Percentiles rank a stretch among this genome's conserved stretches.
These are phyloP conservation scores for Poeciliopsis paucimaculata DNA, from an alignment of 2,797 vertebrate genomes.

Conservation along the genomic window DNA sequence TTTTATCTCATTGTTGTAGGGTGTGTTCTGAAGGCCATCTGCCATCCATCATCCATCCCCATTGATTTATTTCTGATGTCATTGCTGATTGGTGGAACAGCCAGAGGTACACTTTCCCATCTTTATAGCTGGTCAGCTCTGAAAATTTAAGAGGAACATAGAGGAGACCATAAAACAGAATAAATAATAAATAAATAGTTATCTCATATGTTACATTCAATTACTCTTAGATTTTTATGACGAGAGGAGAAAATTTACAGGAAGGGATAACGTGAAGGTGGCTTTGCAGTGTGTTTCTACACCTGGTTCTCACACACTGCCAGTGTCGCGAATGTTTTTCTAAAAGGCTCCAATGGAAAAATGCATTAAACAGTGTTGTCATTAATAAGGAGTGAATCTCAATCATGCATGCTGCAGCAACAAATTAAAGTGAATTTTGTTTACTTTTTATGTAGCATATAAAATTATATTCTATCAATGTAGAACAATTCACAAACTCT, in stretches of 20 bases:
- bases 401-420: neutral
- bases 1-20: slow-evolving; percentile 25
- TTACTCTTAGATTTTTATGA: neutral
- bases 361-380: neutral
- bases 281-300: neutral
- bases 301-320: neutral
- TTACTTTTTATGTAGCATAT: neutral
- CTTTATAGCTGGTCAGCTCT: neutral
- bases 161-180: neutral
- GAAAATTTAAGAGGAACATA: neutral
- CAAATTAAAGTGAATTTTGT: neutral
- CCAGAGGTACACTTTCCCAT: slow-evolving; percentile 8
- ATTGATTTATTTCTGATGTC: slow-evolving; percentile 63
- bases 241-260: neutral
- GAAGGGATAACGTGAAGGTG: neutral
- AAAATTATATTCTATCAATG: neutral
- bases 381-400: neutral
- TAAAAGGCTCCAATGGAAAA: neutral
- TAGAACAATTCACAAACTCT: neutral
- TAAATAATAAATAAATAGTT: neutral
- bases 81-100: slow-evolving; percentile 45
- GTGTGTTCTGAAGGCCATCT: slow-evolving; percentile 50
- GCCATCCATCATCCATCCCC: slow-evolving; percentile 44
- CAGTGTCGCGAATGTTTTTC: neutral
- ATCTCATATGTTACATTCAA: fast-evolving